Base-by-base conservation (phyloP, 2,797 vertebrate genomes). In the Melanotaenia parkinsoni region DNA sequence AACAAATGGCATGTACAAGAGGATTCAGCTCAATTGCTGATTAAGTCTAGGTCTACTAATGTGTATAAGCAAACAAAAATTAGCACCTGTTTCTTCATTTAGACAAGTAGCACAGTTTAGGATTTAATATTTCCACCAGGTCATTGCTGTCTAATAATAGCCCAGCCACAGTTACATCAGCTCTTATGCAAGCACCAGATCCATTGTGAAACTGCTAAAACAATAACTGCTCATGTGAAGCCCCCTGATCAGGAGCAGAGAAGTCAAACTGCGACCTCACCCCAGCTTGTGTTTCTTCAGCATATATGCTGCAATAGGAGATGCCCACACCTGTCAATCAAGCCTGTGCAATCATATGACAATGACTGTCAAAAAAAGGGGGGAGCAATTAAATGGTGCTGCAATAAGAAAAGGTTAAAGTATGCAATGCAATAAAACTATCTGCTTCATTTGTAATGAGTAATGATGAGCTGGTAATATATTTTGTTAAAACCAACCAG, bases 1-100 rank as follows among this genome's bases (percentile, higher is more conserved):
- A 84, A 86, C 89, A 91, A 89, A 84, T 91, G 91, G 78, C 72
- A 85, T 87, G 85, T 86, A 87, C 58, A 73, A 50, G 77, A 76
- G 66, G 83, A 86, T 89, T 92, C 86, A 82, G 79, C 63, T 74
- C 28, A 51, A 58, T 63, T 70, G 59, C 62, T 63, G 60, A 81
- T 66, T 67, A 63, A 63, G 47, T 61, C 1, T 8, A 60, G 18
- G 58, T 80, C 58, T 65, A 66, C 72, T 61, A 72, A 73, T 75
- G 63, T 58, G 68, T 61, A 63, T 22, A 13, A 51, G 38, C 16
- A n/a, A 62, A 35, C 28, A 54, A 73, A 47, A 68, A 53, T 28
- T 43, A 66, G 67, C 76, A 82, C 77, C 76, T 62, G 75, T 74
- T 74, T 71, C 32, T 57, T 67, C 20, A 35, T 71, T 67, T 24